Conservation (phyloP, 2,797 vertebrate species). For the Lagodon rhomboides region DNA sequence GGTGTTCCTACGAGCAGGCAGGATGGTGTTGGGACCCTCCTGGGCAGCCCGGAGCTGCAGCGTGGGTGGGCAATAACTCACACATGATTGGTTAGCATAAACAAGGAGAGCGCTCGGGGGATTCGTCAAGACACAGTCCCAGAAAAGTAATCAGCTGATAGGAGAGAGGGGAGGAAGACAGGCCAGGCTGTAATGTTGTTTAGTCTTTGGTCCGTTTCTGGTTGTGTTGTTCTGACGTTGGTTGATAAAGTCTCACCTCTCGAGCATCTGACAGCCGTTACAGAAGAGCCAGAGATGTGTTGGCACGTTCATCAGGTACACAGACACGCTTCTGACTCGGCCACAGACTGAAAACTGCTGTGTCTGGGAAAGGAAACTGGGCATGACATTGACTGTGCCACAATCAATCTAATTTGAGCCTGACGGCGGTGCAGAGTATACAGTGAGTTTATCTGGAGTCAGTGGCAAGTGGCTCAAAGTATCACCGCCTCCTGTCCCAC, state of each 20-base stretch:
- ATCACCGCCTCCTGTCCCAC: conserved; percentile 36
- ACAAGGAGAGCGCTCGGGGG: conserved; percentile 5
- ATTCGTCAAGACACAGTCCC: neutral
- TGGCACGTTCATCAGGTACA: conserved; percentile 40
- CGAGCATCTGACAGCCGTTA: conserved; percentile 28
- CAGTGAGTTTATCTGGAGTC: conserved; percentile 39
- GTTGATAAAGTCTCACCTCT: neutral
- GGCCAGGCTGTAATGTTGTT: neutral
- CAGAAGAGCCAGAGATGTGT: conserved; percentile 16
- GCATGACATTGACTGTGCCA: conserved; percentile 55
- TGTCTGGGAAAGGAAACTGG: conserved; percentile 45
- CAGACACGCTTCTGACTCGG: conserved; percentile 20
- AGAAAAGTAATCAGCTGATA: conserved; percentile 14
- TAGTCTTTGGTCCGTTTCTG: conserved; percentile 12
- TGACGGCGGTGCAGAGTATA: conserved; percentile 21
- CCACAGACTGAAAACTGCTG: conserved; percentile 40
- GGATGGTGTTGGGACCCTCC: conserved; percentile 38
- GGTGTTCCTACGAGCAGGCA: conserved; percentile 35
- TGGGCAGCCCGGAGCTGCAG: conserved; percentile 23
- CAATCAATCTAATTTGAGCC: conserved; percentile 54
- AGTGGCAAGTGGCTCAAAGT: conserved; percentile 34
- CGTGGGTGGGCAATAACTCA: conserved; percentile 50
- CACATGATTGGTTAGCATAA: conserved; percentile 39
- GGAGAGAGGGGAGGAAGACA: neutral
- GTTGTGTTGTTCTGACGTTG: conserved; percentile 23